Base-by-base conservation (phyloP, 2,797 vertebrate species). In the Sylvia borin region DNA sequence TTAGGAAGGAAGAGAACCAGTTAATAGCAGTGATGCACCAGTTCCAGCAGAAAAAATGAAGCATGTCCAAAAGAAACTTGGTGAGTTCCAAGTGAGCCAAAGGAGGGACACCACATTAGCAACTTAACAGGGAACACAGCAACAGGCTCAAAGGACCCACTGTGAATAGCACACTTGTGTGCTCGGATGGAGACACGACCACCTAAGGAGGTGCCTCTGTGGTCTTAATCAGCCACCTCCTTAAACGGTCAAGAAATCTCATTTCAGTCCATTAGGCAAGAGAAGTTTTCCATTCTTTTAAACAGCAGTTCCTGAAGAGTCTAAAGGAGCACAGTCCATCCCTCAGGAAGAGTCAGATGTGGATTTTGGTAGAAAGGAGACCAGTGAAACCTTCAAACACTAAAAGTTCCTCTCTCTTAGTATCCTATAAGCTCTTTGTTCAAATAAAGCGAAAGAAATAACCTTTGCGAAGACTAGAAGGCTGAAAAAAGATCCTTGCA, bases 61-160 rank as follows among this genome's bases (percentile, higher is more conserved):
- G 94, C 91, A 91, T 66, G 91, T 97, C 97, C 97, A 98, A 98
- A 95, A 98, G 97, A 98, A 98, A 98, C 97, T 97, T 96, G 5
- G 7, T 13, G 82, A 96, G 94, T 98, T 98, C 97, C 98, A 98
- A 98, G 96, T 91, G 95, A 98, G 97, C 96, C 97, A 97, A 97
- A 97, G 95, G 94, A 98, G 95, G 96, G 95, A 97, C 97, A 97
- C 96, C 97, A 98, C 97, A 98, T 97, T 93, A 97, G 96, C 94
- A 96, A 68, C 96, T 96, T 95, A 96, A 96, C 95, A 97, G 98
- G 96, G 96, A 97, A 97, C 93, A 96, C 95, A 97, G 97, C 94
- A 97, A 85, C 84, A 93, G 31, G 60, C 94, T 97, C 94, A 97
- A 98, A 98, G 94, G 93, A 87, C 66, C 87, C 95, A 97, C 95